Conservation (phyloP, 2,113 vertebrate species). For the Siniperca chuatsi region DNA sequence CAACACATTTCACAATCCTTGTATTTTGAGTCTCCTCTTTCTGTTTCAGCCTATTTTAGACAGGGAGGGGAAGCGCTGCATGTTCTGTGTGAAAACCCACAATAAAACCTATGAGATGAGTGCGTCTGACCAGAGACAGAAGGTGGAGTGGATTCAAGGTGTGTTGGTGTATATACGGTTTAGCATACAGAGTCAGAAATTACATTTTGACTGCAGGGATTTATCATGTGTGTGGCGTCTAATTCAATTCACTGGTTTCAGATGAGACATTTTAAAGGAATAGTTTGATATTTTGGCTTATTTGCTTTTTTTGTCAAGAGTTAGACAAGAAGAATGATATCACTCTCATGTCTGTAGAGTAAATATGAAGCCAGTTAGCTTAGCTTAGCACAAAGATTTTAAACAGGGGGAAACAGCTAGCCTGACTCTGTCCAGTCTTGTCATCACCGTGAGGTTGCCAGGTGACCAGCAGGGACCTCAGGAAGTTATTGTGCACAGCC, state of each 20-base stretch:
- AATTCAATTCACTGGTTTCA: not conserved
- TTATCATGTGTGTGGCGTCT: not conserved
- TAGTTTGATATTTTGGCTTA: not conserved
- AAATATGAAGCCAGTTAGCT: not conserved
- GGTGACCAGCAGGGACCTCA: not conserved
- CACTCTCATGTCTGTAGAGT: too few relatives aligned
- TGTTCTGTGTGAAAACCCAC: constrained; percentile 85
- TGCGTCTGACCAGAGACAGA: constrained; percentile 83
- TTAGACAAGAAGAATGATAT: not conserved
- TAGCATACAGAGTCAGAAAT: not conserved
- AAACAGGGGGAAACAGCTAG: not conserved
- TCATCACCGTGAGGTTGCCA: too few relatives aligned
- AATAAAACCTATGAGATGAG: constrained; percentile 86
- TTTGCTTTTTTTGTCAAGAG: not conserved
- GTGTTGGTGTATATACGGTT: constrained; percentile 41
- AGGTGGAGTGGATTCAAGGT: constrained; percentile 88
- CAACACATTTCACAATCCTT: too few relatives aligned
- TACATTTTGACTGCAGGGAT: not conserved
- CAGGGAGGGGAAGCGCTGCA: constrained; percentile 84
- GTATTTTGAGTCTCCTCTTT: not conserved
- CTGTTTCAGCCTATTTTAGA: constrained; percentile 81
- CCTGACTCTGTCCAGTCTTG: too few relatives aligned
- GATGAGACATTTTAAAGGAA: not conserved
- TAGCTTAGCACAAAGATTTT: not conserved
- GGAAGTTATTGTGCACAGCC: not conserved